phyloP scores from a whole-genome alignment of 2,113 vertebrate genomes.

The Festucalex cinctus region DNA sequence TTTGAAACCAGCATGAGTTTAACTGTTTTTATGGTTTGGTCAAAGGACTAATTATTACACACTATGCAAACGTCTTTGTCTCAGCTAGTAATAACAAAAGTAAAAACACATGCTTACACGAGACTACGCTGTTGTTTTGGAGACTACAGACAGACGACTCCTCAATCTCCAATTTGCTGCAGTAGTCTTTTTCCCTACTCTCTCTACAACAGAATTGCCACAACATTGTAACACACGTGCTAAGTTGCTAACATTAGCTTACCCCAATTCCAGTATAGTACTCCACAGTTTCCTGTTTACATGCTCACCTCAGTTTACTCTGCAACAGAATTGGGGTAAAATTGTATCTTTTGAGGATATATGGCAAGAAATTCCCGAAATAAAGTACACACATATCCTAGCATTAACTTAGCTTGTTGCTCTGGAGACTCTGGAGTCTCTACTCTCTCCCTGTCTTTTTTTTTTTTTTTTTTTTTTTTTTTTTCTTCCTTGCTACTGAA shows the following conservation, averaged over 20 bases:
- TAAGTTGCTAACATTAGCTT: no score
- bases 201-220: background rate
- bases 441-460: no score
- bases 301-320: background rate
- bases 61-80: no score
- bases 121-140: no score
- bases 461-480: background rate
- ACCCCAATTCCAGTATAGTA: background rate
- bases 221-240: background rate
- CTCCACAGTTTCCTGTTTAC: background rate
- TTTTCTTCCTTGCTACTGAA: no score
- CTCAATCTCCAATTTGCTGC: background rate
- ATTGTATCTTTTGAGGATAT: background rate
- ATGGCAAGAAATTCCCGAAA: background rate
- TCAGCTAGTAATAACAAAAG: background rate
- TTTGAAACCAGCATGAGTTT: slow-evolving; percentile 7
- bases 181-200: background rate
- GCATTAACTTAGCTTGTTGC: background rate
- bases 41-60: background rate
- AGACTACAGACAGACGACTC: no score
- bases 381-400: background rate
- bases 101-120: background rate
- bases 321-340: background rate
- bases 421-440: background rate
- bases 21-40: background rate